A percentile compares a stretch with the other conserved stretches of the same genome.
These are phyloP conservation scores for Zaprionus taronus DNA, from an alignment of 1,140 invertebrate species.

Conservation along the genomic window DNA sequence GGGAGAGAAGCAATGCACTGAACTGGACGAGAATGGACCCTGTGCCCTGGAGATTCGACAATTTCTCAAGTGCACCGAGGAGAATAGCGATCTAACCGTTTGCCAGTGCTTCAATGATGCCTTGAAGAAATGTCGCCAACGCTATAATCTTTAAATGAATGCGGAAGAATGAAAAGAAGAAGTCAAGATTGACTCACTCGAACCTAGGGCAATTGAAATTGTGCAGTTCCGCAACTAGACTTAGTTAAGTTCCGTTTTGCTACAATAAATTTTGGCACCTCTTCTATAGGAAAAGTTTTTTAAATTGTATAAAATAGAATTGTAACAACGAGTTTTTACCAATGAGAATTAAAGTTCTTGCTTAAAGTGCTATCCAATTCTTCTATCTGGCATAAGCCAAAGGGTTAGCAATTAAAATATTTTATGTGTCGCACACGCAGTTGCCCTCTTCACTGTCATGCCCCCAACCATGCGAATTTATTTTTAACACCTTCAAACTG, in stretches of 20 bases:
- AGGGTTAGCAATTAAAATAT: constrained; percentile 63
- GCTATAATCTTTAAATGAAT: constrained; percentile 57
- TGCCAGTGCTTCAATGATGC: constrained; percentile 97
- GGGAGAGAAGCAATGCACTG: constrained; percentile 77
- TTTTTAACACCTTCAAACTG: constrained; percentile 63
- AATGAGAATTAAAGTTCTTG: constrained; percentile 2
- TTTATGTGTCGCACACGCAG: constrained; percentile 64
- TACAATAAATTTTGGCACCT: too few species aligned
- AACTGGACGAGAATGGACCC: constrained; percentile 86
- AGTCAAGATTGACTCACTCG: not conserved
- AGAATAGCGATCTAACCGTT: constrained; percentile 91
- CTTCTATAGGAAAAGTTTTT: too few species aligned
- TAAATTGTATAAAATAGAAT: too few species aligned
- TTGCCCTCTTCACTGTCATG: constrained; percentile 40
- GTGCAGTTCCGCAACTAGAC: not conserved
- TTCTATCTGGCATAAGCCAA: not conserved
- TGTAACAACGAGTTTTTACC: too few species aligned
- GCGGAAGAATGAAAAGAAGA: too few species aligned
- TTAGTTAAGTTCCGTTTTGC: too few species aligned
- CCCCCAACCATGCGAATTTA: constrained; percentile 20
- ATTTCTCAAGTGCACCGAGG: constrained; percentile 93
- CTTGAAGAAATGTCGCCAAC: constrained; percentile 92
- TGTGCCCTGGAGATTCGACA: constrained; percentile 95
- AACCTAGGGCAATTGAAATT: constrained; percentile 6
- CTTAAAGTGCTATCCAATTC: constrained; percentile 1